These are phyloP conservation scores for Gallirallus australis DNA, from an alignment of 2,797 vertebrate genomes.

Conservation along the genomic window DNA sequence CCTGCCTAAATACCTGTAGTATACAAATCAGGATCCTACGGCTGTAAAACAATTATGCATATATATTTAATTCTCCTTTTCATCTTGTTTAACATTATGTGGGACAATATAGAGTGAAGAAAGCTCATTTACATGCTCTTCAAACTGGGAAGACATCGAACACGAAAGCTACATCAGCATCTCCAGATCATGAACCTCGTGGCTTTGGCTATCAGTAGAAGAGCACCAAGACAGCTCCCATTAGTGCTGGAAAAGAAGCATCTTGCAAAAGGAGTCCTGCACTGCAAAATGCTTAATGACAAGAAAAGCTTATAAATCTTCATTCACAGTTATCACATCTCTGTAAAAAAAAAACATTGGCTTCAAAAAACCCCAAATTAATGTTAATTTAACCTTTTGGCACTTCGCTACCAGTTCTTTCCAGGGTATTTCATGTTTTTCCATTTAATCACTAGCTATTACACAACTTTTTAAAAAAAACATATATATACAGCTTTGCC, in stretches of 20 bases:
- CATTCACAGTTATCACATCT: not conserved
- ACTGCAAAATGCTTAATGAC: not conserved
- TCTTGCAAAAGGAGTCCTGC: not conserved
- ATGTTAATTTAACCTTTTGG: not conserved
- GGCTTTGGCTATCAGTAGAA: not conserved
- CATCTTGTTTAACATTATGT: not conserved
- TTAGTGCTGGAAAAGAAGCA: not conserved
- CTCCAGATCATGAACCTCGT: not conserved
- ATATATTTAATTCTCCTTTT: fast-evolving
- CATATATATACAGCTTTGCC: not conserved
- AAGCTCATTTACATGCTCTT: not conserved
- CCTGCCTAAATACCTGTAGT: too few relatives aligned
- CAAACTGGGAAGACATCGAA: not conserved
- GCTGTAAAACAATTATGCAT: not conserved
- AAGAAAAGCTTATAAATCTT: not conserved
- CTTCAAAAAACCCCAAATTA: not conserved
- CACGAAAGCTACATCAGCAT: not conserved
- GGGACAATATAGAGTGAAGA: not conserved
- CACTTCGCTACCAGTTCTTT: not conserved
- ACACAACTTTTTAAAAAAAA: not conserved
- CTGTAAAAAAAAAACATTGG: not conserved
- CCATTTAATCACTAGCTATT: not conserved
- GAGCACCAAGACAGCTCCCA: not conserved
- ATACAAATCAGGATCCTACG: not conserved
- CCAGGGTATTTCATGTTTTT: not conserved